A percentile compares a stretch with the other conserved stretches of the same genome.
These are phyloP conservation scores for Mastomys natalensis DNA, from an alignment of 2,113 vertebrate genomes.

Conservation along the genomic window DNA sequence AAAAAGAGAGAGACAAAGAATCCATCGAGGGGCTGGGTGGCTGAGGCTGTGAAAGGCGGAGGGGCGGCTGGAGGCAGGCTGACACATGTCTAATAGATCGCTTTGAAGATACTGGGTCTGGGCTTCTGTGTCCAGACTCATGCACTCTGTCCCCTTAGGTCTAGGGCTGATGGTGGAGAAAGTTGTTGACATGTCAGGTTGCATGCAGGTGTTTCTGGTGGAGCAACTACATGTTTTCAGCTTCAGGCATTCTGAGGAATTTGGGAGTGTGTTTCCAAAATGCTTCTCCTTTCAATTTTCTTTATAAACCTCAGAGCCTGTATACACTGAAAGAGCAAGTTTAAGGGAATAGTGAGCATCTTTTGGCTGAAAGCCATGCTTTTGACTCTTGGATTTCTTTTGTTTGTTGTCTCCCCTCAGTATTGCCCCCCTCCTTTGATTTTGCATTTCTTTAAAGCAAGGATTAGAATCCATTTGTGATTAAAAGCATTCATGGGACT, in stretches of 20 bases:
- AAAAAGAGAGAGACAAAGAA: not conserved
- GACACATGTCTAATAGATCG: not conserved
- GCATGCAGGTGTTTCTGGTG: not conserved
- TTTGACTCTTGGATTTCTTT: not conserved
- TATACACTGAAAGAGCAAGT: conserved; percentile 23
- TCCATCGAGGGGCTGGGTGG: not conserved
- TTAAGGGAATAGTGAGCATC: not conserved
- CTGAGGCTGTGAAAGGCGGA: not conserved
- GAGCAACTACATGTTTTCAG: not conserved
- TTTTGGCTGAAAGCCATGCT: conserved; percentile 4
- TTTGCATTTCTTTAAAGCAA: conserved; percentile 12
- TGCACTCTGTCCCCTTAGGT: not conserved
- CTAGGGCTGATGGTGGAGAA: not conserved
- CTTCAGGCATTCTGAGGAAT: not conserved
- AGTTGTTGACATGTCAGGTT: not conserved
- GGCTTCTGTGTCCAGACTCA: not conserved
- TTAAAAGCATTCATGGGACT: not conserved
- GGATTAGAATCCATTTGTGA: not conserved
- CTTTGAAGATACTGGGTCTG: not conserved
- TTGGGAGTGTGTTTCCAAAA: not conserved
- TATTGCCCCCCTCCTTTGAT: not conserved
- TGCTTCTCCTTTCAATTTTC: not conserved
- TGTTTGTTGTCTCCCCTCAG: not conserved
- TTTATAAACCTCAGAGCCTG: not conserved
- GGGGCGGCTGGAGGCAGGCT: not conserved